Conservation (phyloP, 2,113 vertebrate genomes). For the Pseudopodoces humilis region DNA sequence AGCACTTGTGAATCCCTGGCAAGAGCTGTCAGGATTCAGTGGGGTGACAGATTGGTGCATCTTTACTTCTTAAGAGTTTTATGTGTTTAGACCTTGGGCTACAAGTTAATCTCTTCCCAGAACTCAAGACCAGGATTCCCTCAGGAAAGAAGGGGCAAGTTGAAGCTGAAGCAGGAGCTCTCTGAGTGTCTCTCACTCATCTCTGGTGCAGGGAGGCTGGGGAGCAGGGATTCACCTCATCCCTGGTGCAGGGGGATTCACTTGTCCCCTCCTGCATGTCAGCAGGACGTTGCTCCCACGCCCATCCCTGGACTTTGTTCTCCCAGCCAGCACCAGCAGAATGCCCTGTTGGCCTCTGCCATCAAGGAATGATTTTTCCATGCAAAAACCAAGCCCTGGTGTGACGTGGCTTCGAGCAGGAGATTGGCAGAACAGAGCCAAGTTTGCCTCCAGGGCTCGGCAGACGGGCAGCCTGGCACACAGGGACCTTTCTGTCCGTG, state of each 20-base stretch:
- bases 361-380: not conserved
- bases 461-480: not conserved
- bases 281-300: rapidly evolving
- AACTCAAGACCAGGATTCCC: not conserved
- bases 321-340: not conserved
- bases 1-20: not conserved
- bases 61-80: not conserved
- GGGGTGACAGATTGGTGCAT: not conserved
- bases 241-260: not conserved
- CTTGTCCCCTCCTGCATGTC: not conserved
- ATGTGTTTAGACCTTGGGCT: not conserved
- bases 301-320: not conserved
- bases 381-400: not conserved
- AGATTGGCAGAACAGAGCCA: not conserved
- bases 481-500: not conserved
- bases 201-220: not conserved
- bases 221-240: not conserved
- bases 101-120: not conserved
- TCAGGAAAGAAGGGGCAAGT: not conserved
- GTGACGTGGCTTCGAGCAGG: not conserved
- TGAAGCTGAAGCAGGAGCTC: not conserved
- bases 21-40: not conserved
- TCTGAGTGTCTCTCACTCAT: not conserved
- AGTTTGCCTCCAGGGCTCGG: not conserved
- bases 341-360: not conserved